Evolutionary conservation across 2,113 vertebrate genomes (phyloP).

Genomic region (Dolichallabes microphthalmus): DNA sequence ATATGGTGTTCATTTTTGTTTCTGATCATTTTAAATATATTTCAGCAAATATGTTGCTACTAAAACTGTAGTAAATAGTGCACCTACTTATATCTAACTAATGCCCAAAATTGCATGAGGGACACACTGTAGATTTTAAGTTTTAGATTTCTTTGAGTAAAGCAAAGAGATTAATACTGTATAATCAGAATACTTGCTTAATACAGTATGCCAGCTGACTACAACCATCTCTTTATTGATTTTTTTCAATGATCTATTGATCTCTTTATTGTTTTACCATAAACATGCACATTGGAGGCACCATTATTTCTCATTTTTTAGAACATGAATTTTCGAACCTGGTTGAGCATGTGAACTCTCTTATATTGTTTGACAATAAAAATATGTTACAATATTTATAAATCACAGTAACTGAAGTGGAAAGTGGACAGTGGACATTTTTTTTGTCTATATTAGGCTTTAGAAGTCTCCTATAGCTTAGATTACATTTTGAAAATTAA

Average conservation of each 20-base stretch:
- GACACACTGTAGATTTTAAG: background rate
- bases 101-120: background rate
- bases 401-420: background rate
- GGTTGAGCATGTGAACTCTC: background rate
- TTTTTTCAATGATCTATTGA: background rate
- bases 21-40: background rate
- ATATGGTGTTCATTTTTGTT: background rate
- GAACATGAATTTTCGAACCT: background rate
- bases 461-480: background rate
- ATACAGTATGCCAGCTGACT: background rate
- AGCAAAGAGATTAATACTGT: background rate
- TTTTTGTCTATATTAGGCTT: background rate
- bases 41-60: background rate
- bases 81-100: background rate
- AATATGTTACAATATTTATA: background rate
- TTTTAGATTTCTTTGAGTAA: background rate
- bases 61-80: background rate
- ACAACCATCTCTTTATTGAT: conserved; percentile 14
- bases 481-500: background rate
- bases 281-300: background rate
- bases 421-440: no score
- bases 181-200: background rate
- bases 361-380: background rate
- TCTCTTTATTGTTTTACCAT: background rate
- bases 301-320: background rate